Base-by-base conservation (phyloP, 30 jellyfish, hydroid and myxozoan species). In the Hydractinia symbiolongicarpus region DNA sequence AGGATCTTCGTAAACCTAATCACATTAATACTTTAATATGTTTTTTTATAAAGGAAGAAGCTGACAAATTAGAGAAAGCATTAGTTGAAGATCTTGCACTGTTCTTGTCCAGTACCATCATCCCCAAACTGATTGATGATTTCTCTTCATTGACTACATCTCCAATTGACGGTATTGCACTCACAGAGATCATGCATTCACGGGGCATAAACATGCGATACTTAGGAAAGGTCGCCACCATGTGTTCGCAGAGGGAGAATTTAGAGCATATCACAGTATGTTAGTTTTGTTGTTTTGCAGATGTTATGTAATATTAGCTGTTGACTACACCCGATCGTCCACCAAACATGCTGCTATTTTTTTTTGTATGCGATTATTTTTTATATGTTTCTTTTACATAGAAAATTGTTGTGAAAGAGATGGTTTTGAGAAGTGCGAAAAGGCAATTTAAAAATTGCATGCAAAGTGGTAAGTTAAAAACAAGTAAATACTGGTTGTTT, bases 201-300 rank as follows among this genome's bases (percentile, higher is more conserved):
- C 90, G 96, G 55, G 99, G 99, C 5, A 88, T 94, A 55, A 94
- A 94, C 82, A 88, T 94, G 91, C 69, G 99, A 19, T 94, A 94
- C 66, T 95, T 94, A 84, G 99, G 99, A 4, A 88, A 88, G 64
- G 68, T 94, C 57, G 97, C 99, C 15, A 50, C 58, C 79, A 76
- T 85, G 50, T 87, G 96, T 82, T 69, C 90, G n/a, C 20, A 79
- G 72, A 70, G 91, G 53, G 88, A 81, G 6, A 91, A 88, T 68
- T 67, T 89, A 49, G 79, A 67, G 53, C 91, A 88, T 70, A 94
- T 89, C 13, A 64, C 81, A 72, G 97, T 88, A 82, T 61, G 99
- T 60, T 54, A 0, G n/a, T 71, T 53, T n/a, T 51, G 6, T 13
- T 64, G 74, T 16, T 58, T 58, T 30, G 44, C 69, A 58, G 3